These are phyloP conservation scores for Chionodraco myersi DNA, from an alignment of 2,113 vertebrate genomes.

Conservation along the genomic window DNA sequence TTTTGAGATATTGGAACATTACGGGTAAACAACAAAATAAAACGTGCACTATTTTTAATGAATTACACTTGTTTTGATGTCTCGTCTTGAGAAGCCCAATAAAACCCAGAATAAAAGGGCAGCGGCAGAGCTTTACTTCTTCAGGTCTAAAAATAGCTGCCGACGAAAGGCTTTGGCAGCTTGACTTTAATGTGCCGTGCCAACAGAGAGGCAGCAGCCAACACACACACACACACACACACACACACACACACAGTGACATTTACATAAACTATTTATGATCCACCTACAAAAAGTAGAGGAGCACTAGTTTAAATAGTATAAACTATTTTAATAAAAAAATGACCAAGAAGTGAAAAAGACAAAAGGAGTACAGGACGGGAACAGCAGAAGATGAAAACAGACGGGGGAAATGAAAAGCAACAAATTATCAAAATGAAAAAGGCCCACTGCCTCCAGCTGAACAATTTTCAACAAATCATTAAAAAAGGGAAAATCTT, in stretches of 20 bases:
- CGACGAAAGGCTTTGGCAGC: slow-evolving; percentile 63
- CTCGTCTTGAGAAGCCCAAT: slow-evolving; percentile 15
- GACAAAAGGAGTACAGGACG: neutral
- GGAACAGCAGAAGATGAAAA: slow-evolving; percentile 2
- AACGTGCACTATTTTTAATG: neutral
- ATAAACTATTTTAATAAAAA: slow-evolving; percentile 24
- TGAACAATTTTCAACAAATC: neutral
- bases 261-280: slow-evolving; percentile 26
- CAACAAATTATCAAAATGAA: neutral
- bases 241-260: neutral
- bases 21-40: slow-evolving; percentile 3
- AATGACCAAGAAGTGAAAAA: slow-evolving; percentile 2
- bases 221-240: neutral
- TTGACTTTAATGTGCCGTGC: slow-evolving; percentile 62
- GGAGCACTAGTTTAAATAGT: too few species aligned
- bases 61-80: slow-evolving; percentile 11
- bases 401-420: slow-evolving; percentile 14
- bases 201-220: slow-evolving; percentile 59
- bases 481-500: neutral
- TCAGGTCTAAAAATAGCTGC: slow-evolving; percentile 72
- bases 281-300: slow-evolving; percentile 1
- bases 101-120: neutral
- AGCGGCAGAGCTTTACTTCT: slow-evolving; percentile 45
- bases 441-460: neutral
- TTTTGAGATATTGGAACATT: neutral